Percentiles rank a stretch among this genome's conserved stretches.
Evolutionary conservation across 2,888 invertebrate genomes (phyloP).

Genomic region (Euzetes globulus): DNA sequence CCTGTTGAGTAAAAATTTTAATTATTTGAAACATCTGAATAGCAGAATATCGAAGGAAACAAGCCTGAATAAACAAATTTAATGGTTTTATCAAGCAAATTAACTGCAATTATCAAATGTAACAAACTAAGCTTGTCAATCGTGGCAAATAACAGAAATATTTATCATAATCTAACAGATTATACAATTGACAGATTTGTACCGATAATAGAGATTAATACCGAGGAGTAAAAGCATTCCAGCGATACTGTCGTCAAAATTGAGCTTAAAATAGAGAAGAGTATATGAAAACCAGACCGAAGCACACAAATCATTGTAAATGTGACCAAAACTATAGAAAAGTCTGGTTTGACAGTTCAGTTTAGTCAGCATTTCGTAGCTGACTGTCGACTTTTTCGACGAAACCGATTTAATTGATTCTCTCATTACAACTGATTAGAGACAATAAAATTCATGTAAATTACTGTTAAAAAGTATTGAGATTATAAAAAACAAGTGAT

Average conservation of each 20-base stretch:
- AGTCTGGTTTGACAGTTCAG: constrained; percentile 44
- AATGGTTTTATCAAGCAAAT: no score
- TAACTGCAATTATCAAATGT: no score
- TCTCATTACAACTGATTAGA: background rate
- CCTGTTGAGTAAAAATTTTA: background rate
- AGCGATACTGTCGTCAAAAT: constrained; percentile 37
- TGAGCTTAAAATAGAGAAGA: constrained; percentile 32
- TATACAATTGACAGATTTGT: background rate
- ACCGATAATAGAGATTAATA: background rate
- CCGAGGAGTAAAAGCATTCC: constrained; percentile 43
- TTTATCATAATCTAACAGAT: no score
- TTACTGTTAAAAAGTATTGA: background rate
- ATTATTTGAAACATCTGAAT: no score
- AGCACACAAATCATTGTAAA: constrained; percentile 83
- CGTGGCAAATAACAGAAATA: no score
- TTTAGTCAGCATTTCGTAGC: background rate
- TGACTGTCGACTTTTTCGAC: background rate
- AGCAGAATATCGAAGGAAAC: constrained; percentile 27
- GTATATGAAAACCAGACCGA: constrained; percentile 55
- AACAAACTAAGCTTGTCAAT: no score
- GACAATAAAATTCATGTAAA: background rate
- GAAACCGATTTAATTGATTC: background rate
- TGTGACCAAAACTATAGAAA: constrained; percentile 71
- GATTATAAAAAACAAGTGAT: background rate
- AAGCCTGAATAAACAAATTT: background rate